Conservation (phyloP, 2,888 invertebrate genomes). For the Cenopis cana region DNA sequence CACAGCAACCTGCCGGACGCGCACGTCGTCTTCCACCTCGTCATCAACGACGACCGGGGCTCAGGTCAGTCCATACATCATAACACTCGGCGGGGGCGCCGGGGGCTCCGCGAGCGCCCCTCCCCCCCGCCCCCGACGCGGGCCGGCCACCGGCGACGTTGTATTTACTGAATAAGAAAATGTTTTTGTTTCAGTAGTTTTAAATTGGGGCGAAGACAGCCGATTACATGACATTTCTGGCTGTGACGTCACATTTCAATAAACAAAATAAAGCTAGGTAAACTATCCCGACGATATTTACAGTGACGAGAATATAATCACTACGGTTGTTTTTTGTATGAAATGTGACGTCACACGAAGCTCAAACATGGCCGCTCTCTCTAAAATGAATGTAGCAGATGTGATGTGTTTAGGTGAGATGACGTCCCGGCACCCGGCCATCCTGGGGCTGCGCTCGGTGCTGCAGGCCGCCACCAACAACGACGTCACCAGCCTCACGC, state of each 20-base stretch:
- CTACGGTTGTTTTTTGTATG: too few relatives aligned
- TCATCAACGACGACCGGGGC: conserved; percentile 91
- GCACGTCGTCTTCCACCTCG: conserved; percentile 98
- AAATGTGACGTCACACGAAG: too few relatives aligned
- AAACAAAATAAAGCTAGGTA: too few relatives aligned
- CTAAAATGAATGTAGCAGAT: too few relatives aligned
- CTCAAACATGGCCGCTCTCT: too few relatives aligned
- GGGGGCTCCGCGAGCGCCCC: conserved; percentile 79
- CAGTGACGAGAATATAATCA: too few relatives aligned
- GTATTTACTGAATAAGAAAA: too few relatives aligned
- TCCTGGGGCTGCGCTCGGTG: conserved; percentile 97
- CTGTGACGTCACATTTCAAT: too few relatives aligned
- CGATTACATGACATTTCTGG: too few relatives aligned
- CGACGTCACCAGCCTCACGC: conserved; percentile 96
- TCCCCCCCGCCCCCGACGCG: conserved; percentile 78
- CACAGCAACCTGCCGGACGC: conserved; percentile 98
- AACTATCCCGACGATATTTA: too few relatives aligned
- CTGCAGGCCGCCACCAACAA: conserved; percentile 97
- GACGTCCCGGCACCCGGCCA: conserved; percentile 97
- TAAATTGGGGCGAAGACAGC: too few relatives aligned
- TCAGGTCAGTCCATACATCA: conserved; percentile 63
- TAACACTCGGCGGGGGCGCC: conserved; percentile 69
- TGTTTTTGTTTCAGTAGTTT: too few relatives aligned
- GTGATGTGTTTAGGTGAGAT: conserved; percentile 89
- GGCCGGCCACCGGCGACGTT: conserved; percentile 91